A percentile compares a stretch with the other conserved stretches of the same genome.
phyloP scores from a whole-genome alignment of 1,140 invertebrate species.

The Oedothorax gibbosus region DNA sequence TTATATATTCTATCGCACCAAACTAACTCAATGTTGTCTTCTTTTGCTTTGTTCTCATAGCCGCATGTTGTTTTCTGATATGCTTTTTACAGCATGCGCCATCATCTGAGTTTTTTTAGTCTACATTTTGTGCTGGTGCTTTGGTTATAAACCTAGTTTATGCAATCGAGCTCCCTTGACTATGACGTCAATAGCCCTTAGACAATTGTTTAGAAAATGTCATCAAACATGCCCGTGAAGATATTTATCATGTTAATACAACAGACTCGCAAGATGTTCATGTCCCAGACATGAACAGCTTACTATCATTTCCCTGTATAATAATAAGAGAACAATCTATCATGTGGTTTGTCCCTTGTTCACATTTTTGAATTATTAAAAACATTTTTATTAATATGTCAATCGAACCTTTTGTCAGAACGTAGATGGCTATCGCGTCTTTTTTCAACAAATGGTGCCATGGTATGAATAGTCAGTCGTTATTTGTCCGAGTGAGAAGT shows the following conservation, averaged over 20 bases:
- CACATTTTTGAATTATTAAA: constrained; percentile 23
- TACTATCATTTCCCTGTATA: constrained; percentile 50
- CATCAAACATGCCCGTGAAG: constrained; percentile 45
- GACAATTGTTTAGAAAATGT: constrained; percentile 47
- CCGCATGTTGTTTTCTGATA: constrained; percentile 38
- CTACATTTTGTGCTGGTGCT: constrained; percentile 53
- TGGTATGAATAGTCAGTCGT: constrained; percentile 33
- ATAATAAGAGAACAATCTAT: constrained; percentile 24
- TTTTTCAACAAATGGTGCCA: constrained; percentile 34
- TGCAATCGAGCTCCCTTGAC: constrained; percentile 43
- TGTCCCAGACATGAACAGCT: background rate
- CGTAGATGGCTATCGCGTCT: background rate
- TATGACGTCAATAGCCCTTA: constrained; percentile 50
- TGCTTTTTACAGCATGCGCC: constrained; percentile 46
- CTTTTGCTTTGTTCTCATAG: constrained; percentile 44
- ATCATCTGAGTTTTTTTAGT: constrained; percentile 54
- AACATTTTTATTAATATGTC: constrained; percentile 1
- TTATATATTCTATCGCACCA: constrained; percentile 48
- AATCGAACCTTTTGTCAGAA: background rate
- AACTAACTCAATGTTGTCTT: constrained; percentile 50
- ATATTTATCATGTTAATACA: constrained; percentile 60
- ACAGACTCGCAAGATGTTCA: background rate
- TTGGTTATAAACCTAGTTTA: constrained; percentile 51
- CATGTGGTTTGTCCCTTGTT: constrained; percentile 32
- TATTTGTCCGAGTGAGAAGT: constrained; percentile 9